A percentile compares a stretch with the other conserved stretches of the same genome.
phyloP scores from a whole-genome alignment of 2,888 invertebrate species.

The Dasypogon diadema region DNA sequence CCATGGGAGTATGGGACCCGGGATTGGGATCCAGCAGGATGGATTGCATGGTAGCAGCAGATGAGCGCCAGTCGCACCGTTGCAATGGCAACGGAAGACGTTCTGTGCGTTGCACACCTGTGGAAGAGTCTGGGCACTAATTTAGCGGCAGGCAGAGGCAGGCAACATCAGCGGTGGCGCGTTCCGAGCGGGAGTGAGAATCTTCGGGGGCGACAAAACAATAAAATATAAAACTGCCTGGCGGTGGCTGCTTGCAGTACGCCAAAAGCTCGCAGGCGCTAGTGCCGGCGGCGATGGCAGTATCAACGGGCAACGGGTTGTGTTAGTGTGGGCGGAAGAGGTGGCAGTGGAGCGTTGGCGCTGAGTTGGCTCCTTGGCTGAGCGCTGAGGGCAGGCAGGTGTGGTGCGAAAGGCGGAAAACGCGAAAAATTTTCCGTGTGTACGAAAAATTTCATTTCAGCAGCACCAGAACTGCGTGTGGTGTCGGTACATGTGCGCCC shows the following conservation, averaged over 20 bases:
- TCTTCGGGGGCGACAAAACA: neutral
- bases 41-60: too few relatives aligned
- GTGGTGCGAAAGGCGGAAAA: constrained; percentile 23
- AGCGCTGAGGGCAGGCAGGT: neutral
- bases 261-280: neutral
- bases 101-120: too few relatives aligned
- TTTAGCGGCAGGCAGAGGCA: too few relatives aligned
- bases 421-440: constrained; percentile 10
- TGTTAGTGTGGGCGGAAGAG: neutral
- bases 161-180: too few relatives aligned
- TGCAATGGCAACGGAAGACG: neutral
- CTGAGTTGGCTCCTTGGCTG: neutral
- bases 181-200: too few relatives aligned
- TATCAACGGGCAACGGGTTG: neutral
- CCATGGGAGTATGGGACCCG: neutral
- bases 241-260: neutral
- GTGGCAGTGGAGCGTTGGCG: constrained; percentile 1
- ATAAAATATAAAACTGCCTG: constrained; percentile 1
- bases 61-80: neutral
- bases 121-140: too few relatives aligned
- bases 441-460: constrained; percentile 18
- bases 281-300: neutral
- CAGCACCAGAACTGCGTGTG: too few relatives aligned
- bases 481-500: constrained; percentile 25
- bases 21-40: too few relatives aligned